Evolutionary conservation across 1,140 invertebrate genomes (phyloP).

Genomic region (Leptoteleia sp.): DNA sequence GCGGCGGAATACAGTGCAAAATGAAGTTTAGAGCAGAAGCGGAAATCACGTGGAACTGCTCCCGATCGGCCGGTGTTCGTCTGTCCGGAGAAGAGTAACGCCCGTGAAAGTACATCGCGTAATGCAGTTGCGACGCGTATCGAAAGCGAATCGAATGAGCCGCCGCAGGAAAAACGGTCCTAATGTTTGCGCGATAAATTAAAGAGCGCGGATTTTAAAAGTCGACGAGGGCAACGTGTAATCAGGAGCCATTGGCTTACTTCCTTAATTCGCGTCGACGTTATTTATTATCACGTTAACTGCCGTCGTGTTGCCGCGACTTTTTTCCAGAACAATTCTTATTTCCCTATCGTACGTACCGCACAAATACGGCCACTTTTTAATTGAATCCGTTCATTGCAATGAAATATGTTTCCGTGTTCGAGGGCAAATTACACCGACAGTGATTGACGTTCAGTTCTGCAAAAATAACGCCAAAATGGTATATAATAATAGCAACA

Average conservation of each 20-base stretch:
- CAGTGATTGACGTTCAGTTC: no score
- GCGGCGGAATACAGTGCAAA: conserved; percentile 39
- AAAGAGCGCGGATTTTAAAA: conserved; percentile 34
- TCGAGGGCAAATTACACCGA: no score
- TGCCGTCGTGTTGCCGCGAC: conserved; percentile 7
- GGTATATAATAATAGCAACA: no score
- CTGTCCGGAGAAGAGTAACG: conserved; percentile 57
- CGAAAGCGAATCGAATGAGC: conserved; percentile 57
- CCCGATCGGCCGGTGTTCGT: conserved; percentile 31
- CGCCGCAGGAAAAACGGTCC: conserved; percentile 44
- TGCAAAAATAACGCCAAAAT: no score
- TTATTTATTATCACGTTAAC: conserved; percentile 51
- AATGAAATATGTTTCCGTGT: no score
- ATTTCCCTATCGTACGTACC: no score
- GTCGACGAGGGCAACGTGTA: conserved; percentile 30
- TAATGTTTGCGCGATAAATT: conserved; percentile 56
- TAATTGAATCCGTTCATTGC: no score
- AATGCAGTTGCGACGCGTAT: conserved; percentile 61
- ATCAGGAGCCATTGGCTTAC: conserved; percentile 44
- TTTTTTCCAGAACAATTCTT: no score
- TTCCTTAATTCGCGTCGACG: conserved; percentile 31
- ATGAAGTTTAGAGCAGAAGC: conserved; percentile 50
- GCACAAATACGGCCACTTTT: no score
- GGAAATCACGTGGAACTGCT: conserved; percentile 57
- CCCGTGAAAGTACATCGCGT: conserved; percentile 62